Evolutionary conservation across 2,113 vertebrate species (phyloP).

Genomic region (Lamprologus lemairii): DNA sequence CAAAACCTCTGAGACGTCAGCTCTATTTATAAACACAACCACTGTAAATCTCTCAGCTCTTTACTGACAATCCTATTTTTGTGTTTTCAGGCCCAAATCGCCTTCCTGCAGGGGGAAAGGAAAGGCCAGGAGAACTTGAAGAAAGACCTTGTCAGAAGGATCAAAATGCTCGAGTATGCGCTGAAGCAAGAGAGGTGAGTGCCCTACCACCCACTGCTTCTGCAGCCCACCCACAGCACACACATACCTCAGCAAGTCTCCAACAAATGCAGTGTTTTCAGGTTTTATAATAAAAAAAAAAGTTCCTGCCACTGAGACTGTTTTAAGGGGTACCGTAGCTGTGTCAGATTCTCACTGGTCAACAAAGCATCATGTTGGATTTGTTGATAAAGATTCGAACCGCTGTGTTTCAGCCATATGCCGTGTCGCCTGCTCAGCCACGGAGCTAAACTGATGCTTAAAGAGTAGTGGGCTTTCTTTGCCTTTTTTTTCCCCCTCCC

Average conservation of each 20-base stretch:
- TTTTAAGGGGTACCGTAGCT: not conserved
- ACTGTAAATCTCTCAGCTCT: not conserved
- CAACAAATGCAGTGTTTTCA: not conserved
- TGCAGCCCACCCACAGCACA: slow-evolving; percentile 14
- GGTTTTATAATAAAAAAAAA: not conserved
- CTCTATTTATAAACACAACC: slow-evolving; percentile 30
- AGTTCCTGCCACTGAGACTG: not conserved
- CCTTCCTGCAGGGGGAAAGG: slow-evolving; percentile 74
- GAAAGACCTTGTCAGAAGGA: slow-evolving; percentile 75
- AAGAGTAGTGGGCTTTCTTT: not conserved
- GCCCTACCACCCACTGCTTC: not conserved
- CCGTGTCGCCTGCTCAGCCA: not conserved
- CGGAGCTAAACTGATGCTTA: not conserved
- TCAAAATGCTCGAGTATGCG: slow-evolving; percentile 76
- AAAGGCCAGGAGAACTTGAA: slow-evolving; percentile 77
- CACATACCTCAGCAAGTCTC: not conserved
- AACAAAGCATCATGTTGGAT: not conserved
- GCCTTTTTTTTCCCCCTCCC: not conserved
- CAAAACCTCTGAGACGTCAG: not conserved
- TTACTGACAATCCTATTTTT: slow-evolving; percentile 21
- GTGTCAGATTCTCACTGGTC: not conserved
- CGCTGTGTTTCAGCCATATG: not conserved
- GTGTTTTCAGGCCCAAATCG: slow-evolving; percentile 68
- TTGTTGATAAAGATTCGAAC: not conserved
- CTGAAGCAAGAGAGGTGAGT: slow-evolving; percentile 74